Conservation (phyloP, 53 echinoderm and acorn worm genomes). For the Echinometra lucunter region DNA sequence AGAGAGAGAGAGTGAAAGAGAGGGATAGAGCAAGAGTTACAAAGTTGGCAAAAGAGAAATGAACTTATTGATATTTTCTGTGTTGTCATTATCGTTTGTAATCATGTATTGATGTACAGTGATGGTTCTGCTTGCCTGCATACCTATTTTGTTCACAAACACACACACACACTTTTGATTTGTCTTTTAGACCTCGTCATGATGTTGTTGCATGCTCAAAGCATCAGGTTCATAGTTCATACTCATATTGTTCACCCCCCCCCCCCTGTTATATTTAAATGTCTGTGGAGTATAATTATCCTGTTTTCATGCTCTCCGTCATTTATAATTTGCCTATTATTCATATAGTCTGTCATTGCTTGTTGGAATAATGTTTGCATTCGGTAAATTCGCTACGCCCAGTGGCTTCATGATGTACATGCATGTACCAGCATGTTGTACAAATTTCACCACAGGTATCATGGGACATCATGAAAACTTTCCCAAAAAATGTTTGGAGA, state of each 20-base stretch:
- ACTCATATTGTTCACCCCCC: not conserved
- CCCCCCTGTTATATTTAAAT: no score
- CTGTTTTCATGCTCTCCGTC: not conserved
- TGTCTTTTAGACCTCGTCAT: not conserved
- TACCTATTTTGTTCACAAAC: not conserved
- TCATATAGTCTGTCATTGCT: not conserved
- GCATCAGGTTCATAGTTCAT: not conserved
- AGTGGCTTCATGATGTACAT: not conserved
- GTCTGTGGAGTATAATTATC: no score
- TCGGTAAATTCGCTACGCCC: not conserved
- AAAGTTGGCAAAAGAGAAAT: not conserved
- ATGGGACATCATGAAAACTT: no score
- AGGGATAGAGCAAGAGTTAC: not conserved
- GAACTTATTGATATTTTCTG: not conserved
- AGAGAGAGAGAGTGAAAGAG: not conserved
- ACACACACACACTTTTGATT: not conserved
- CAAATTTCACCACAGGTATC: not conserved
- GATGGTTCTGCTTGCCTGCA: not conserved
- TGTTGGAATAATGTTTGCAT: not conserved
- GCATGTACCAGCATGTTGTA: not conserved
- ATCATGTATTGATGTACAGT: constrained; percentile 35
- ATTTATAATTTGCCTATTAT: not conserved
- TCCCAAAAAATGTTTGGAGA: no score
- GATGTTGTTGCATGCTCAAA: not conserved
- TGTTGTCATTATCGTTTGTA: not conserved